Evolutionary conservation across 2,888 invertebrate species (phyloP).

Genomic region (Holacanthella duospinosa): DNA sequence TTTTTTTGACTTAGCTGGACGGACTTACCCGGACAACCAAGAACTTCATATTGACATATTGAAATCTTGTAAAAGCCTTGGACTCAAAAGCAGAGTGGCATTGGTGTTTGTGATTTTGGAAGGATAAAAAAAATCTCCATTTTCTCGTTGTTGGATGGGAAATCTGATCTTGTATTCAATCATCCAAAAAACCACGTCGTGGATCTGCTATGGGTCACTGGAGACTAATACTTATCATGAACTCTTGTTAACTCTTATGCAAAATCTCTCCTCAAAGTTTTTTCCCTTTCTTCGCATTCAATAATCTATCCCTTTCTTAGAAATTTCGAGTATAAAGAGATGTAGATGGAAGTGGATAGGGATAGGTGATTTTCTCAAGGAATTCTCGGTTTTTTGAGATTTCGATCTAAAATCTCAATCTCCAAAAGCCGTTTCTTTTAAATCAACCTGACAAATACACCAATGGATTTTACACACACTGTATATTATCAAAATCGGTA

Average conservation of each 20-base stretch:
- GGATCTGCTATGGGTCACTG: constrained; percentile 3
- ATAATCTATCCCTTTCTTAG: too few relatives aligned
- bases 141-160: too few relatives aligned
- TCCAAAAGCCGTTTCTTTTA: not conserved
- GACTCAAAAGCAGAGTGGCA: too few relatives aligned
- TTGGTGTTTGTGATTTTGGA: too few relatives aligned
- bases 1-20: too few relatives aligned
- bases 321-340: constrained; percentile 2
- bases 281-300: not conserved
- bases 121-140: too few relatives aligned
- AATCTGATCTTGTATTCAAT: not conserved
- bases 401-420: not conserved
- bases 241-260: not conserved
- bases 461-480: too few relatives aligned
- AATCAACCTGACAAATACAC: not conserved
- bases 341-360: too few relatives aligned
- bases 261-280: not conserved
- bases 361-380: not conserved
- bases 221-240: constrained; percentile 2
- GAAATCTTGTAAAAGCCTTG: too few relatives aligned
- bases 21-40: too few relatives aligned
- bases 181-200: not conserved
- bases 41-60: too few relatives aligned
- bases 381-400: not conserved
- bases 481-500: too few relatives aligned